Evolutionary conservation across 1,140 invertebrate genomes (phyloP), one percentile per base, ranked within the genome.

Genomic region (Plectus sambesii): DNA sequence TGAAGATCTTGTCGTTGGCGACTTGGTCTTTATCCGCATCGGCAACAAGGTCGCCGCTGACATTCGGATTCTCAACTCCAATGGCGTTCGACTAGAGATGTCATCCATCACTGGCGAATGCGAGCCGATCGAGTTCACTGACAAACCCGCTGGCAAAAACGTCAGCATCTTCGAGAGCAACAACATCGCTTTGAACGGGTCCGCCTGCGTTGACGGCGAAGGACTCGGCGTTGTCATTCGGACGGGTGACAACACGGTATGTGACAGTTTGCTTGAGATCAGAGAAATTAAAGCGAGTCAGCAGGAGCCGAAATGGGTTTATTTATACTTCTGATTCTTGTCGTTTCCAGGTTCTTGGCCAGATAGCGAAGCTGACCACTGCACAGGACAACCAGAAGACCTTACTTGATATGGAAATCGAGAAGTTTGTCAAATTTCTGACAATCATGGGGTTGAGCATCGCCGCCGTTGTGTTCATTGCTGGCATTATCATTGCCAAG

Each of bases 11-110:
- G 87, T 89, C 19, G 74, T 89, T 49, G 88, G 88, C 33, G 88
- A 93, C 70, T 81, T 93, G 56, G 86, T 93, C 66, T 84, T 89
- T 68, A 85, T 93, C 30, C 90, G 90, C 73, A 87, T 87, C 73
- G 87, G 87, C 56, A 87, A 90, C 72, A 77, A 86, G 61, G 87
- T 94, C 66, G 88, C 88, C 38, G 88, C 88, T 60, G 88, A 93
- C 71, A 80, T 92, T 62, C 78, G 87, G 58, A 83, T 93, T 59
- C 82, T 92, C 67, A 83, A 87, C 72, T 81, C 84, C 22, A 44
- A 37, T n/a, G 38, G 61, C 81, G 70, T 65, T 29, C 52, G 64
- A 55, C 80, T 83, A 0, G 82, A 84, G 61, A 82, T 82, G 67
- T 81, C 81, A 1, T 82, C 81, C 2, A 73, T 84, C 23, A 84